These are phyloP conservation scores for Lacerta bilineata DNA, from an alignment of 2,797 vertebrate species.

Conservation along the genomic window DNA sequence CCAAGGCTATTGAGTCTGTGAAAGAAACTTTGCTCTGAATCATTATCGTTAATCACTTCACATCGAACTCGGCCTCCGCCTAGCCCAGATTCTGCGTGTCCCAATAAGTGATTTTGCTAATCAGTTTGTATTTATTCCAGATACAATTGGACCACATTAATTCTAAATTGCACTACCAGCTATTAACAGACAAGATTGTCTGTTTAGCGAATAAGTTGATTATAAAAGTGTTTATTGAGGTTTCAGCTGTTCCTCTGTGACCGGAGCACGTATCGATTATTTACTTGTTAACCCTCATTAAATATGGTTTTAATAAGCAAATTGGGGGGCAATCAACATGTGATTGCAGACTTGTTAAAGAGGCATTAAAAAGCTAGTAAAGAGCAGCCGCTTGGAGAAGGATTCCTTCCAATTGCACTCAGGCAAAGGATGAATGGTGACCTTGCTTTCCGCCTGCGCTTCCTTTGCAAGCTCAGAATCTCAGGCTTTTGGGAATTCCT, in stretches of 20 bases:
- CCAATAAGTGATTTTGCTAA: background rate
- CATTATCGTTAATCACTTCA: background rate
- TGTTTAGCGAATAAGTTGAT: slow-evolving; percentile 66
- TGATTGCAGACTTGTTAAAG: slow-evolving; percentile 52
- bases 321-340: slow-evolving; percentile 63
- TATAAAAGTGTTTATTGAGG: slow-evolving; percentile 69
- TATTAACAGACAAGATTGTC: slow-evolving; percentile 68
- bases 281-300: slow-evolving; percentile 75
- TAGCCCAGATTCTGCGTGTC: background rate
- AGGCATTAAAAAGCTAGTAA: slow-evolving; percentile 27
- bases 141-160: slow-evolving; percentile 58
- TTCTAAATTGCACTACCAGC: slow-evolving; percentile 64
- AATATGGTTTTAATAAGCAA: slow-evolving; percentile 74
- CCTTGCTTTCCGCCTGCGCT: background rate
- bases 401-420: fast-evolving
- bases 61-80: background rate
- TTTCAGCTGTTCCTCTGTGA: slow-evolving; percentile 72
- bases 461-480: background rate
- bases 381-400: slow-evolving; percentile 11
- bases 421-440: background rate
- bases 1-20: background rate
- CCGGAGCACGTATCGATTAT: slow-evolving; percentile 69
- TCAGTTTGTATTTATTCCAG: slow-evolving; percentile 47
- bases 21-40: background rate
- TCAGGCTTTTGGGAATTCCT: background rate